Evolutionary conservation across 2,113 vertebrate species (phyloP).

Genomic region (Ellobius talpinus): DNA sequence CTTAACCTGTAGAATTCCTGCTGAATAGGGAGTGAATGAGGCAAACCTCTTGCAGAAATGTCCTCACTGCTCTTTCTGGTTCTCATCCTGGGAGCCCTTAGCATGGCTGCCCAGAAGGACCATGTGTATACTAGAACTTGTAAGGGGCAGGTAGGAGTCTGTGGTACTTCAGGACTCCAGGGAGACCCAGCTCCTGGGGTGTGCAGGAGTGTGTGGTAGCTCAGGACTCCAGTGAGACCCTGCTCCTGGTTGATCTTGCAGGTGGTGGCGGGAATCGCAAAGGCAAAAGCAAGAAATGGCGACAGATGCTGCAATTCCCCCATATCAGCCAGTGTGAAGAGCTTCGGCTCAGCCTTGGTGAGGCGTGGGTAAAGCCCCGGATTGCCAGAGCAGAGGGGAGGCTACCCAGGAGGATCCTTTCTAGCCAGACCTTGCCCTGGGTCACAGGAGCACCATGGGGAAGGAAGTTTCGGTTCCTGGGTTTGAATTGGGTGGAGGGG

Average conservation of each 20-base stretch:
- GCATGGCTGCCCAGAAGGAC: background rate
- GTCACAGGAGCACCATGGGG: background rate
- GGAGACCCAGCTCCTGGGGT: background rate
- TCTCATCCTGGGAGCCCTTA: background rate
- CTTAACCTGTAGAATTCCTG: background rate
- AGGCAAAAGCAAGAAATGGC: slow-evolving; percentile 99
- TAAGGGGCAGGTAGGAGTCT: background rate
- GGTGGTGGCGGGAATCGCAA: slow-evolving; percentile 97
- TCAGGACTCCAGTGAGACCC: background rate
- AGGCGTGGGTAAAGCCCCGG: slow-evolving; percentile 60
- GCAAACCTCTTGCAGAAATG: background rate
- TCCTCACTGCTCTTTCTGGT: background rate
- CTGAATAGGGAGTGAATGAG: background rate
- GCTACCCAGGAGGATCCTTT: background rate
- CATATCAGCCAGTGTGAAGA: slow-evolving; percentile 98
- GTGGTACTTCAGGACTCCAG: background rate
- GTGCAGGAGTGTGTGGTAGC: background rate
- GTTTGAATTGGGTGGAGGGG: slow-evolving; percentile 4
- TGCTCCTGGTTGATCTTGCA: slow-evolving; percentile 79
- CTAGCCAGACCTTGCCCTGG: background rate
- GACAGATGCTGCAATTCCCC: slow-evolving; percentile 99
- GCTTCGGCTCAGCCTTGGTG: slow-evolving; percentile 93
- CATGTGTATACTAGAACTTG: background rate
- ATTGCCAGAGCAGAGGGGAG: background rate
- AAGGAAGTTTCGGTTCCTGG: slow-evolving; percentile 68